A percentile compares a stretch with the other conserved stretches of the same genome.
Conservation (phyloP, 37 sponge, comb jelly and placozoan genomes). For the Cladorhizidae sp. region DNA sequence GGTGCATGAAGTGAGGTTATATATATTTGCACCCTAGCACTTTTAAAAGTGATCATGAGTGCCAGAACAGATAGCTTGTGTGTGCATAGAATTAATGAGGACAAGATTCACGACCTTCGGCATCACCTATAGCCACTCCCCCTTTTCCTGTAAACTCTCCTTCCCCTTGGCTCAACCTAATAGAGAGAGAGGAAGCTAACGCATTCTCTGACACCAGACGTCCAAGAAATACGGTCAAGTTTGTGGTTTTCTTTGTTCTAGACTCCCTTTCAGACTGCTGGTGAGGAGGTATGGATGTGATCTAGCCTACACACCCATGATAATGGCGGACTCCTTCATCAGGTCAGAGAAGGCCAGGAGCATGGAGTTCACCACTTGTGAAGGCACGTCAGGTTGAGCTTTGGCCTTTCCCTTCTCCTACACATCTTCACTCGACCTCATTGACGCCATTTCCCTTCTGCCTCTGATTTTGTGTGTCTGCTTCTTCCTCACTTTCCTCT, state of each 20-base stretch:
- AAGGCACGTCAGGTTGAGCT: slow-evolving; percentile 28
- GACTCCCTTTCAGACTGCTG: slow-evolving; percentile 77
- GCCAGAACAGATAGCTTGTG: no score
- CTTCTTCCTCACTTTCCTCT: neutral
- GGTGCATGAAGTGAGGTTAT: no score
- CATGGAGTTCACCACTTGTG: slow-evolving; percentile 80
- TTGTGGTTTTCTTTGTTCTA: slow-evolving; percentile 4
- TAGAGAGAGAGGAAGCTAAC: no score
- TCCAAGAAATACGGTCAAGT: neutral
- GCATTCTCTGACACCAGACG: neutral
- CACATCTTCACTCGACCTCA: neutral
- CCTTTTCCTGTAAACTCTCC: no score
- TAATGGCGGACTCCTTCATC: slow-evolving; percentile 88
- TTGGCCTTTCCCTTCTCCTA: neutral
- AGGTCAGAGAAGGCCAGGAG: slow-evolving; percentile 83
- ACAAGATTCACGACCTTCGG: no score
- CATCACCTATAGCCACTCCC: no score
- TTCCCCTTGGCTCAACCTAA: no score
- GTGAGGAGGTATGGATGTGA: slow-evolving; percentile 90
- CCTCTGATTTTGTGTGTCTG: neutral
- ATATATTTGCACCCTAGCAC: no score
- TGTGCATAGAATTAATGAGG: no score
- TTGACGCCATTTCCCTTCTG: neutral
- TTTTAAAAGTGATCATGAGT: no score
- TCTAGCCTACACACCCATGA: slow-evolving; percentile 94